phyloP scores from a whole-genome alignment of 2,113 vertebrate species.

The Myodes glareolus region DNA sequence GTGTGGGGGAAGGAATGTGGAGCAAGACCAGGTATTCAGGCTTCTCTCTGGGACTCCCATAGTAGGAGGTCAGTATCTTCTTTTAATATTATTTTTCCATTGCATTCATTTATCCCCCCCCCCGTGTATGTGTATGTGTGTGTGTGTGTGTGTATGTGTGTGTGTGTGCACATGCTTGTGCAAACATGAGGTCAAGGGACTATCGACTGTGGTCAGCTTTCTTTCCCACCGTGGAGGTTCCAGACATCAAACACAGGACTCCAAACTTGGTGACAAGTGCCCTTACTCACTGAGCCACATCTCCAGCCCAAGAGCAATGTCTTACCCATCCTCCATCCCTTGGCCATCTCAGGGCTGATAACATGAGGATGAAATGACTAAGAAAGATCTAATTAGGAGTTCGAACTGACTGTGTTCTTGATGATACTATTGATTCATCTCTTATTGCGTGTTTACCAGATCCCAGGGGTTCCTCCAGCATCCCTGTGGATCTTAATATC shows the following conservation, averaged over 20 bases:
- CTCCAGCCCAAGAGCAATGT: not conserved
- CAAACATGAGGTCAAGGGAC: not conserved
- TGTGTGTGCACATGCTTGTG: no score
- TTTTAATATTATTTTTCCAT: not conserved
- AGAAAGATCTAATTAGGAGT: not conserved
- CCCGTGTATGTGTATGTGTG: no score
- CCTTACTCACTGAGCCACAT: not conserved
- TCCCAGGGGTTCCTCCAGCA: not conserved
- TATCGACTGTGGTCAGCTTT: not conserved
- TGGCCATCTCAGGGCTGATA: not conserved
- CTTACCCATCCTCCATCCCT: not conserved
- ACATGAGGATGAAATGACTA: not conserved
- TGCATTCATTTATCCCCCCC: not conserved
- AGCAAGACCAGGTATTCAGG: not conserved
- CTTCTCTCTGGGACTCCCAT: not conserved
- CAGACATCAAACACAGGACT: not conserved
- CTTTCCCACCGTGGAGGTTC: not conserved
- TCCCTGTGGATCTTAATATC: not conserved
- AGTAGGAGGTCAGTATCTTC: not conserved
- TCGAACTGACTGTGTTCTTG: not conserved
- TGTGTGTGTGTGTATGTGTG: not conserved
- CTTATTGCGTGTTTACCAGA: fast-evolving
- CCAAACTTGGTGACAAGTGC: not conserved
- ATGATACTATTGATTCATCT: not conserved
- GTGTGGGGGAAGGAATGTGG: constrained; percentile 13